These are phyloP conservation scores for Labia minor DNA, from an alignment of 2,888 invertebrate genomes.

Conservation along the genomic window DNA sequence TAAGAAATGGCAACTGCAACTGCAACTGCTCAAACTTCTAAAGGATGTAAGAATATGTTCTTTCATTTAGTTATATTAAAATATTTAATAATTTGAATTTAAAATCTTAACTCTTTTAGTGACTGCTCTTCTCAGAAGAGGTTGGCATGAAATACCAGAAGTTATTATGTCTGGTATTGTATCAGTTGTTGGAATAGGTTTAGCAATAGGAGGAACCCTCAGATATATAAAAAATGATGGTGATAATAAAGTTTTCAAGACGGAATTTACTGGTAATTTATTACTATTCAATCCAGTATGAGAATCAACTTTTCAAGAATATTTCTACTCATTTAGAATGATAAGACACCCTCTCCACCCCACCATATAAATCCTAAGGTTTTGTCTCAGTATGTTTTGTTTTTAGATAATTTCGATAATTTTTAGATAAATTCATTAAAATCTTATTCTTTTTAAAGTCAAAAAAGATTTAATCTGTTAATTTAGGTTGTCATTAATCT, in stretches of 20 bases:
- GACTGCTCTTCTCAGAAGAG: constrained; percentile 36
- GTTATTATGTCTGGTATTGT: constrained; percentile 49
- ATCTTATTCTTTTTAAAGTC: too few relatives aligned
- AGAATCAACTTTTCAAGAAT: too few relatives aligned
- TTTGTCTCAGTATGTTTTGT: too few relatives aligned
- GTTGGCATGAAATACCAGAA: constrained; percentile 62
- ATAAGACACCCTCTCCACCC: too few relatives aligned
- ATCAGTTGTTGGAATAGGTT: constrained; percentile 46
- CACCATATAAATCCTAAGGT: too few relatives aligned
- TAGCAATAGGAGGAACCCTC: constrained; percentile 40
- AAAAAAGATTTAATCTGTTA: too few relatives aligned
- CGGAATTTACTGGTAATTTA: constrained; percentile 39
- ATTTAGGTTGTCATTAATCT: too few relatives aligned
- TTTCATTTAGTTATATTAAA: not conserved
- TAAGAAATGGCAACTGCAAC: too few relatives aligned
- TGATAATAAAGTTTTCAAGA: constrained; percentile 55
- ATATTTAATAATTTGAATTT: not conserved
- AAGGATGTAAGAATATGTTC: not conserved
- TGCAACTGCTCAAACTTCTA: not conserved
- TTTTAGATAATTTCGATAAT: too few relatives aligned
- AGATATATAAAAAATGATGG: constrained; percentile 48
- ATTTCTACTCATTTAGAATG: too few relatives aligned
- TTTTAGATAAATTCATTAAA: too few relatives aligned
- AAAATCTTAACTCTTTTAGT: constrained; percentile 27
- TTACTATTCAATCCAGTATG: too few relatives aligned